Conservation (phyloP, 2,888 invertebrate species). For the Andricus curvator region DNA sequence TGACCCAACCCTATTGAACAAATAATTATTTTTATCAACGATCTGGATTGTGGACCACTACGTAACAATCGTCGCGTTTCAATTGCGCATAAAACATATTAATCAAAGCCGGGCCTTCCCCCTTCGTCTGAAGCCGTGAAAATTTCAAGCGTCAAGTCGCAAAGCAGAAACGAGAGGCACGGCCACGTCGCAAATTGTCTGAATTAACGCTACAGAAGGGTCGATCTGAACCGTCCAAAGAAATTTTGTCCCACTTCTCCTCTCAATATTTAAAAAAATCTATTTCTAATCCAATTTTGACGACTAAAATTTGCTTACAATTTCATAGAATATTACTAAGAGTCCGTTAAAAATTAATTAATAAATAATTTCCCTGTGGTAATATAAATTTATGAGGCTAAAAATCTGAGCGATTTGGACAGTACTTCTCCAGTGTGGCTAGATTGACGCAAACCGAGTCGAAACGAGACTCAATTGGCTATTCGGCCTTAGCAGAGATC, state of each 20-base stretch:
- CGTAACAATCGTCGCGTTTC: conserved; percentile 18
- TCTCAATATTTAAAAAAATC: neutral
- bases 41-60: neutral
- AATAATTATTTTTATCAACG: neutral
- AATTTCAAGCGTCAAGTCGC: conserved; percentile 26
- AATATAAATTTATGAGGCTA: neutral
- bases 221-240: conserved; percentile 63
- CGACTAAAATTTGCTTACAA: neutral
- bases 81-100: conserved; percentile 35
- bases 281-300: too few relatives aligned
- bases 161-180: conserved; percentile 46
- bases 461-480: conserved; percentile 62
- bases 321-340: neutral
- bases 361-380: neutral
- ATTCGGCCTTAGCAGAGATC: neutral
- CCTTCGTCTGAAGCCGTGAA: conserved; percentile 23
- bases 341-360: neutral
- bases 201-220: conserved; percentile 71
- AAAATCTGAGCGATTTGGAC: conserved; percentile 43
- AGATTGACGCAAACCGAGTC: conserved; percentile 62
- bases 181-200: conserved; percentile 71
- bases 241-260: conserved; percentile 56
- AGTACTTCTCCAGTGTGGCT: conserved; percentile 55
- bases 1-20: neutral
- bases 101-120: conserved; percentile 2